A percentile compares a stretch with the other conserved stretches of the same genome.
These are phyloP conservation scores for Troides aeacus DNA, from an alignment of 2,888 invertebrate species.

Conservation along the genomic window DNA sequence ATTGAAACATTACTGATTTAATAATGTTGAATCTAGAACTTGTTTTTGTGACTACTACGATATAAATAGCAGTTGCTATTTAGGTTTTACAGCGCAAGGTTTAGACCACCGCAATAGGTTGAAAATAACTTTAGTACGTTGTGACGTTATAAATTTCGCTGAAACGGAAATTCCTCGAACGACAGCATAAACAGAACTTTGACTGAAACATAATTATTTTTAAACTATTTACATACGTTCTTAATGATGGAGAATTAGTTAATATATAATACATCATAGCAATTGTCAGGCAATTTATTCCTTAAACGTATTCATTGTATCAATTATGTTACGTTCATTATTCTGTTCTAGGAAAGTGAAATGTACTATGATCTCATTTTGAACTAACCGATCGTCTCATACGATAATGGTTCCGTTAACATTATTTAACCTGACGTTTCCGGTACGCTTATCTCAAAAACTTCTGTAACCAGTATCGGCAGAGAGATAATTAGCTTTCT, in stretches of 20 bases:
- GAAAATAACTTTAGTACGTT: neutral
- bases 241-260: too few relatives aligned
- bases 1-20: neutral
- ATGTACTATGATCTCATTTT: neutral
- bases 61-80: neutral
- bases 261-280: too few relatives aligned
- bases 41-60: neutral
- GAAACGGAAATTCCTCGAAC: neutral
- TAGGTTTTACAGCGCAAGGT: neutral
- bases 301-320: neutral
- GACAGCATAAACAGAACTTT: neutral
- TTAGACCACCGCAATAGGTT: neutral
- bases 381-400: conserved; percentile 18
- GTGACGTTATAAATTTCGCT: neutral
- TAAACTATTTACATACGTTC: too few relatives aligned
- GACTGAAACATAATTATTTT: too few relatives aligned
- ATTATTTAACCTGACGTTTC: conserved; percentile 37
- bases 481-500: conserved; percentile 26
- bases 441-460: conserved; percentile 34
- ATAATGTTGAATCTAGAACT: neutral
- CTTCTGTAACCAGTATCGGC: conserved; percentile 23
- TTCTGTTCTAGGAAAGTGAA: neutral
- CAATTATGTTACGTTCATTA: neutral
- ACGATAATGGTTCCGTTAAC: conserved; percentile 30
- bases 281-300: too few relatives aligned